Percentiles rank a stretch among this genome's conserved stretches.
phyloP scores from a whole-genome alignment of 2,797 vertebrate species.

The Microctenopoma lineatum region DNA sequence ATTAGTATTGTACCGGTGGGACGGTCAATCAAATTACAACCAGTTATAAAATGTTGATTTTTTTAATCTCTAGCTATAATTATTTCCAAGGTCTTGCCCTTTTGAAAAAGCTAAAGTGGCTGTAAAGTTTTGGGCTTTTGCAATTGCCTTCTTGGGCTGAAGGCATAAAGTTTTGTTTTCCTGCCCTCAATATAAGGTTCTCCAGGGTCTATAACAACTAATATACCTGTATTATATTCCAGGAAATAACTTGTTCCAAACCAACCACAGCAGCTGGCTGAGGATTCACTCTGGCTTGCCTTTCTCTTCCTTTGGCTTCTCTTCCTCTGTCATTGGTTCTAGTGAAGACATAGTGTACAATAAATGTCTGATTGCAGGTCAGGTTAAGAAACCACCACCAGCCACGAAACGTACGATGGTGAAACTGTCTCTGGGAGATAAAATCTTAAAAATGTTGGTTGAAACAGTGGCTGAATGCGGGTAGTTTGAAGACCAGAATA shows the following conservation, averaged over 20 bases:
- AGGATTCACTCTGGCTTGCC: constrained; percentile 45
- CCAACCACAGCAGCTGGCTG: constrained; percentile 48
- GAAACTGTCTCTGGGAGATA: constrained; percentile 36
- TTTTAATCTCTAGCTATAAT: constrained; percentile 39
- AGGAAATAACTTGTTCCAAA: constrained; percentile 62
- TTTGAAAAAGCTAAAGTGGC: constrained; percentile 13
- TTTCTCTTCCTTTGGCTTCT: constrained; percentile 10
- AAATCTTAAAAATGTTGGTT: constrained; percentile 31
- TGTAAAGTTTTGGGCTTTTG: constrained; percentile 14
- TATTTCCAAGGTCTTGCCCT: constrained; percentile 17
- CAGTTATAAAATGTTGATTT: constrained; percentile 43
- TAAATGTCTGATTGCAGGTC: constrained; percentile 45
- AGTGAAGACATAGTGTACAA: constrained; percentile 50
- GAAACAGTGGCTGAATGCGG: constrained; percentile 44
- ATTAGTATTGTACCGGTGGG: constrained; percentile 15
- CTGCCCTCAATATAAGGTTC: constrained; percentile 33
- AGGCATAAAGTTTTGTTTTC: constrained; percentile 37
- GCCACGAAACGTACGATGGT: constrained; percentile 33
- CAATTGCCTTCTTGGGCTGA: neutral
- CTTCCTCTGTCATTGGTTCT: constrained; percentile 36
- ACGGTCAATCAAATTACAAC: constrained; percentile 38
- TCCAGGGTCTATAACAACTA: constrained; percentile 37
- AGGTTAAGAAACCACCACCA: constrained; percentile 37
- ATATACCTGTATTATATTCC: constrained; percentile 57
- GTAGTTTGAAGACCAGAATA: constrained; percentile 53